These are phyloP conservation scores for Grapholita molesta DNA, from an alignment of 1,140 invertebrate species.

Conservation along the genomic window DNA sequence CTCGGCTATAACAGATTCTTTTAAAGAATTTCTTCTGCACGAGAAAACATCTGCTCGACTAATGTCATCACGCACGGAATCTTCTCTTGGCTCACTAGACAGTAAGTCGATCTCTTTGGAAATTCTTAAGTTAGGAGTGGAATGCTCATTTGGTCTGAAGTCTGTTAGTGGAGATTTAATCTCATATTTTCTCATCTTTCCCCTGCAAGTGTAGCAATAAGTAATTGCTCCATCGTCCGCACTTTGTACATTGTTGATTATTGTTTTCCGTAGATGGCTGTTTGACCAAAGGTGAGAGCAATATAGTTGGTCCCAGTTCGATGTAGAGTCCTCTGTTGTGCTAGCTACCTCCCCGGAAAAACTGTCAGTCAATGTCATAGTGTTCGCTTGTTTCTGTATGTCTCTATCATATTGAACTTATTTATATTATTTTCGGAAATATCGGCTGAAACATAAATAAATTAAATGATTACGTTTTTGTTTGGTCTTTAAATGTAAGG, in stretches of 20 bases:
- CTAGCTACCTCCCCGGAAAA: constrained; percentile 22
- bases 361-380: constrained; percentile 38
- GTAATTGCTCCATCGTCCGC: constrained; percentile 46
- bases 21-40: constrained; percentile 19
- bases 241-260: constrained; percentile 39
- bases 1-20: constrained; percentile 21
- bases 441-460: constrained; percentile 32
- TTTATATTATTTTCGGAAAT: background rate
- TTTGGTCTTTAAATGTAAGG: background rate
- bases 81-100: constrained; percentile 22
- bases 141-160: constrained; percentile 63
- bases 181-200: constrained; percentile 70
- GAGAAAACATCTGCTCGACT: constrained; percentile 16
- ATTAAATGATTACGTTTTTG: background rate
- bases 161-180: constrained; percentile 43
- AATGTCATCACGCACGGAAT: constrained; percentile 19
- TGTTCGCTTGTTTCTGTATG: constrained; percentile 17
- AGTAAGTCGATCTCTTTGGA: constrained; percentile 23
- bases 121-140: constrained; percentile 61
- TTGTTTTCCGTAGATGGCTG: constrained; percentile 48
- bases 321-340: constrained; percentile 30
- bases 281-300: constrained; percentile 63
- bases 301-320: constrained; percentile 43
- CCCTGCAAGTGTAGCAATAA: constrained; percentile 64
- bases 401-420: background rate